Base-by-base conservation (phyloP, 2,888 invertebrate species). In the Ferrisia virgata region DNA sequence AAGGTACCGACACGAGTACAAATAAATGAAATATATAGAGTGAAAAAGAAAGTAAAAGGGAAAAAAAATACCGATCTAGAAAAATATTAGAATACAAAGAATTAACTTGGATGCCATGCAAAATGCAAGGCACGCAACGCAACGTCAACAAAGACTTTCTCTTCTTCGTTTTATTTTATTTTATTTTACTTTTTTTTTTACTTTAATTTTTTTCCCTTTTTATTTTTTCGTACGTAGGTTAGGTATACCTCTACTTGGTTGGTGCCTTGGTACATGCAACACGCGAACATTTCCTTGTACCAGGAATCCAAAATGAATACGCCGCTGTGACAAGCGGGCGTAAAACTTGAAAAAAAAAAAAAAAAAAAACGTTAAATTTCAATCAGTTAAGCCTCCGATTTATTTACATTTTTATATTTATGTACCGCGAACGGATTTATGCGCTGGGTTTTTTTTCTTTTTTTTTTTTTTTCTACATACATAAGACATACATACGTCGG, bases 101-200 rank as follows among this genome's bases (percentile, higher is more conserved):
- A 81, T 81, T 81, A 47, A n/a, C n/a, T n/a, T n/a, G 39, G 81
- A 81, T 81, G 81, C 81, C 81, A 81, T 81, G 81, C 81, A 81
- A 81, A 81, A 81, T 53, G 81, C 53, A 47, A 47, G 13, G 53
- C 81, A 81, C 53, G 81, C 81, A 81, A 81, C 53, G 81, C 81
- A 81, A 81, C 81, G 81, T 81, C 81, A 81, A 81, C 81, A 28
- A 33, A 47, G 79, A 79, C 43, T 47, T 79, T 79, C 28, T 79
- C 47, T 43, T 79, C 72, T 72, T 72, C 72, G 72, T 4, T 13
- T 11, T 13, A n/a, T 47, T 47, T 47, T 47, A 33, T 31, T 15
- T 13, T 9, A 28, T 18, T 72, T 72, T 72, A 33, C 15, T 33
- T 33, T 33, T 72, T 72, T 18, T 72, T 72, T 72, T 31, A n/a